Base-by-base conservation (phyloP, 1,140 invertebrate genomes). In the Temnothorax curvispinosus region DNA sequence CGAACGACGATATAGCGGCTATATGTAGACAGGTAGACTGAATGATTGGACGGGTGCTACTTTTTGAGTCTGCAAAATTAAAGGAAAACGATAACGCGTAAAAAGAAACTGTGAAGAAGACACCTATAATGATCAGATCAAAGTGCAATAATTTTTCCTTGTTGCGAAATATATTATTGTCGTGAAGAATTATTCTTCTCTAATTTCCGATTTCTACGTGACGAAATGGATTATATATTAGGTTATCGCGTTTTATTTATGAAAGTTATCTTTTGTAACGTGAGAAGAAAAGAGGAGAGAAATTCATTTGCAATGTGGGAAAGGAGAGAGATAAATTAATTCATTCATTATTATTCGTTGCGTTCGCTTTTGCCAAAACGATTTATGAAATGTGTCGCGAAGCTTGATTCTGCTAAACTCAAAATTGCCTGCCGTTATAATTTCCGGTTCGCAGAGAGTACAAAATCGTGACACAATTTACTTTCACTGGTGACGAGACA, bases 401-500 rank as follows among this genome's bases (percentile, higher is more conserved):
- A 69, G 35, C 13, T 56, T 44, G 21, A 54, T 56, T 69, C 13
- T 60, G 13, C 47, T 27, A 82, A 72, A 11, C 27, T 74, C 8
- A 3, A 13, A 54, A 75, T 74, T 47, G 13, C 32, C 27, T 21
- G 54, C 27, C 32, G 27, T 38, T 74, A 75, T n/a, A 60, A 75
- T 60, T 41, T 72, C 64, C 21, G 3, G 15, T 62, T 74, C 1
- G 54, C 38, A 13, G 9, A 47, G 38, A 88, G 88, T 44, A 58
- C 52, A 58, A 56, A 71, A 71, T 58, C 41, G 18, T 54, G 56
- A 27, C 67, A 67, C 76, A 27, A 77, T 58, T 56, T n/a, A 80
- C 88, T 89, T 89, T 89, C 87, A 86, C 82, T 67, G 54, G 67
- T 27, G 67, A 32, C 3, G 44, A 6, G 76, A 50, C n/a, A 50